Evolutionary conservation across 2,888 invertebrate species (phyloP).

Genomic region (Chrysolina oricalcia): DNA sequence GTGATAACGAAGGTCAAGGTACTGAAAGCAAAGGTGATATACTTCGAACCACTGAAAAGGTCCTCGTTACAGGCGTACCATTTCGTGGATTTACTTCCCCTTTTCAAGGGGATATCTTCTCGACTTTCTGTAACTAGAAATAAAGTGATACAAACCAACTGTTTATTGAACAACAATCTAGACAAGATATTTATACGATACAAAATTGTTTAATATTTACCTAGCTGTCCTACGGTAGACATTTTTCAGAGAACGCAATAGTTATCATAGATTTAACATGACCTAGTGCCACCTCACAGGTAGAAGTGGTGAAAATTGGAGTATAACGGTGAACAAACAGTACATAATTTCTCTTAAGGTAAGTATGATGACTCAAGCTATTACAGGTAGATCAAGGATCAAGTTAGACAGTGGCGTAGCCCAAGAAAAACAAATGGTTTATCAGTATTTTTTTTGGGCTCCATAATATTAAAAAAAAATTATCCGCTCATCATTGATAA

Average conservation of each 20-base stretch:
- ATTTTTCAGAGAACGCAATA: constrained; percentile 29
- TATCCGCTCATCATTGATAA: too few species aligned
- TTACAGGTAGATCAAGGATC: too few species aligned
- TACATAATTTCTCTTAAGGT: constrained; percentile 48
- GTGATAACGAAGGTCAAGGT: constrained; percentile 81
- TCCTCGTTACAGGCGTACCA: constrained; percentile 66
- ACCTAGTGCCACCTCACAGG: background rate
- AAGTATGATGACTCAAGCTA: constrained; percentile 35
- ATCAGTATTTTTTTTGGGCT: too few species aligned
- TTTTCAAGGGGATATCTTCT: constrained; percentile 76
- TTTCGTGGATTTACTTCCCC: constrained; percentile 62
- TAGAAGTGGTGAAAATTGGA: constrained; percentile 2
- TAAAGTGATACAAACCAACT: background rate
- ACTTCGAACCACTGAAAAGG: constrained; percentile 76
- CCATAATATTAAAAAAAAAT: too few species aligned
- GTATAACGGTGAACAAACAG: constrained; percentile 40
- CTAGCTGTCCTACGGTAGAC: constrained; percentile 43
- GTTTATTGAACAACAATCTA: background rate
- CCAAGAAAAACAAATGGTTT: too few species aligned
- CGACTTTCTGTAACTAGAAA: constrained; percentile 69
- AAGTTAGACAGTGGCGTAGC: too few species aligned
- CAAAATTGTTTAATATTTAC: constrained; percentile 8
- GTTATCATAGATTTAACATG: background rate
- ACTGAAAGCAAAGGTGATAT: constrained; percentile 80
- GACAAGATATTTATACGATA: too few species aligned